These are phyloP conservation scores for Entomobrya proxima DNA, from an alignment of 2,888 invertebrate species.

Conservation along the genomic window DNA sequence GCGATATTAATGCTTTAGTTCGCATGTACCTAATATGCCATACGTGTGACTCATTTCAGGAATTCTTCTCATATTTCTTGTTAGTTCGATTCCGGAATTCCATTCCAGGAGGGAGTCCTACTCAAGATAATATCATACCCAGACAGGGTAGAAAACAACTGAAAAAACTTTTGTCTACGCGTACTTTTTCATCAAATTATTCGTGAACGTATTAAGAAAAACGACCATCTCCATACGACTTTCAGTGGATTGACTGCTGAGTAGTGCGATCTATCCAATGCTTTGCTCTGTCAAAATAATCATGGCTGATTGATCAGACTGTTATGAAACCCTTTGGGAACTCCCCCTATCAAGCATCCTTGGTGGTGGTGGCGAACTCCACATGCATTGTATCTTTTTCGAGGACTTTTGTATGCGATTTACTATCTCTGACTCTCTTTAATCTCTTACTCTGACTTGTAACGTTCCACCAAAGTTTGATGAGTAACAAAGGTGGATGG, in stretches of 20 bases:
- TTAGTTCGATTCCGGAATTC: constrained; percentile 12
- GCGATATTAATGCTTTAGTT: constrained; percentile 2
- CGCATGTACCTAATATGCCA: background rate
- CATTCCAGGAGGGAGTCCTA: background rate
- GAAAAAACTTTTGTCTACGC: constrained; percentile 2
- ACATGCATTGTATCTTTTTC: background rate
- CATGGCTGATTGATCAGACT: constrained; percentile 51
- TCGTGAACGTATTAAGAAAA: background rate
- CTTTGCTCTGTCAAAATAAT: constrained; percentile 11
- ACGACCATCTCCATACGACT: background rate
- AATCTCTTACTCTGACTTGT: background rate
- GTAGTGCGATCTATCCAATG: background rate
- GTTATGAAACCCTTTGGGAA: constrained; percentile 50
- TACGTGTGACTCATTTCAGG: constrained; percentile 34
- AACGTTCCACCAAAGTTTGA: background rate
- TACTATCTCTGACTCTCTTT: background rate
- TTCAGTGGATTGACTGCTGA: background rate
- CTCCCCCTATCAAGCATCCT: constrained; percentile 5
- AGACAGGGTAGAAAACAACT: background rate
- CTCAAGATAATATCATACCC: background rate
- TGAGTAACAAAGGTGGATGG: constrained; percentile 46
- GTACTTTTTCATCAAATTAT: constrained; percentile 3
- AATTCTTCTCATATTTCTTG: constrained; percentile 34
- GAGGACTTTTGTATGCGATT: background rate
- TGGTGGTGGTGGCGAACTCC: background rate